Base-by-base conservation (phyloP, 2,113 vertebrate species). In the Odontesthes bonariensis region DNA sequence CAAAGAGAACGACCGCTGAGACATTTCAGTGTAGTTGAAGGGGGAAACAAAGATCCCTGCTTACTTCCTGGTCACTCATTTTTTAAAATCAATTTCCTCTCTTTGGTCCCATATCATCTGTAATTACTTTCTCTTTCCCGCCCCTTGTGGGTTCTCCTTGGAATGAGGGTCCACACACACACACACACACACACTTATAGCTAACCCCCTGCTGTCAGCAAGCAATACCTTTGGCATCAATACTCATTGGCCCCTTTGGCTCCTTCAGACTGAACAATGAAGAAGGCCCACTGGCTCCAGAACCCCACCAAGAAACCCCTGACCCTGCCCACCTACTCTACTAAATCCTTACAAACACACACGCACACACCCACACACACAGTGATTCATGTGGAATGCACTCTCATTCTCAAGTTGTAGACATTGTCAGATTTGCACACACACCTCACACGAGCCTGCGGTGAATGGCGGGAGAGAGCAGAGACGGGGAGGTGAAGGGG, bases 31-130 rank as follows among this genome's bases (percentile, higher is more conserved):
- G 75, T 92, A 91, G 92, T 87, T 92, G 83, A 91, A 89, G 85
- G 66, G 27, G 90, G 87, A 90, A 90, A 90, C 86, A 88, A 83
- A 83, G 90, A 91, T 85, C 77, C 75, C 71, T 51, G 75, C 82
- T 62, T 79, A 81, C 88, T 91, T 92, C 90, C 90, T 89, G 87
- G 87, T 88, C 90, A 87, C 81, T 82, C 83, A 85, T 91, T 92
- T 92, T 87, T 86, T 92, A 91, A 88, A 87, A 92, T 92, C 87
- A 90, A 90, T 92, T 91, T 92, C 88, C 89, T 90, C 79, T 79
- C 88, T 91, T 90, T 91, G 85, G 83, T 86, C 86, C 73, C 88
- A 85, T 90, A 88, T 92, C 87, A 87, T 90, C 80, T 91, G 85
- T 91, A 91, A 93, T 92, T 86, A 91, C 91, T 90, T 88, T 90